Conservation (phyloP, 2,113 vertebrate genomes). For the Pseudopipra pipra region DNA sequence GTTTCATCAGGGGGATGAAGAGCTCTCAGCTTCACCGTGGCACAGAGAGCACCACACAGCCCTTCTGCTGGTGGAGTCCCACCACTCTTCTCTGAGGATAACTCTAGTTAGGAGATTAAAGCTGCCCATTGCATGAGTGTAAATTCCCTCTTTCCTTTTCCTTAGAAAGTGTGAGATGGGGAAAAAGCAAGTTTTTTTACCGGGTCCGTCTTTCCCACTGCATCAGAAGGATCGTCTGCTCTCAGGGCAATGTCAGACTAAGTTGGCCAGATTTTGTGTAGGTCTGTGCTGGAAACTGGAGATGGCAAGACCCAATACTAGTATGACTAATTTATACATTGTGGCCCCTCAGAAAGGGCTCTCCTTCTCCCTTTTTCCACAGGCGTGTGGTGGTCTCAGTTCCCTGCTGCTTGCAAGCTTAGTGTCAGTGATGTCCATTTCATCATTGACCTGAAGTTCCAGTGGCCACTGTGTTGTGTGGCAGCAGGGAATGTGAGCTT, state of each 20-base stretch:
- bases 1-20: fast-evolving
- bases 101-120: neutral
- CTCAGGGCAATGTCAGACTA: neutral
- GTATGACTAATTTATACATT: neutral
- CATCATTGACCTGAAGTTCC: fast-evolving
- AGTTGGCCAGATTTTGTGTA: neutral
- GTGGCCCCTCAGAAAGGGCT: neutral
- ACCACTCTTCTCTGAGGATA: neutral
- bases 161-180: neutral
- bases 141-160: neutral
- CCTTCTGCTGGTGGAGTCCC: neutral
- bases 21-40: neutral
- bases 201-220: neutral
- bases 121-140: neutral
- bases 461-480: neutral
- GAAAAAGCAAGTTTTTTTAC: neutral
- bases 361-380: neutral
- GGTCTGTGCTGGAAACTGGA: neutral
- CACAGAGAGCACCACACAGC: fast-evolving
- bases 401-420: neutral
- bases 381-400: neutral
- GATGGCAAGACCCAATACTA: neutral
- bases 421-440: fast-evolving
- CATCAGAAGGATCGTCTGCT: neutral
- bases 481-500: neutral